phyloP scores from a whole-genome alignment of 2,888 invertebrate genomes.

The Octonoba sinensis region DNA sequence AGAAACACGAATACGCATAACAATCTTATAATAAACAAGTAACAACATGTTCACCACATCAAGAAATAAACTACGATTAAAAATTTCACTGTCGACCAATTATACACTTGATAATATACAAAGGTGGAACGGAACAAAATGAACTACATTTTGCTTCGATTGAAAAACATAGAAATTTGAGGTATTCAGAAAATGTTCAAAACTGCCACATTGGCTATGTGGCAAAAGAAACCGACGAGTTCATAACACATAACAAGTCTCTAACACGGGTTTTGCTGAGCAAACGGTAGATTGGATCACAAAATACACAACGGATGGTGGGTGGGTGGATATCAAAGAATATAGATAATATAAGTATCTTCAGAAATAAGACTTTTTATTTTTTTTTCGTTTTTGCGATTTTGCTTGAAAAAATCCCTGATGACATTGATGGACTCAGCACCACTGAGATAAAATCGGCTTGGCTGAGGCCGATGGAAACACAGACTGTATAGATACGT shows the following conservation, averaged over 20 bases:
- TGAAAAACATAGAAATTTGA: slow-evolving; percentile 59
- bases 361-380: slow-evolving; percentile 25
- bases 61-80: slow-evolving; percentile 56
- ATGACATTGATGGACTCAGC: slow-evolving; percentile 49
- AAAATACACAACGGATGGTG: slow-evolving; percentile 27
- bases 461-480: slow-evolving; percentile 22
- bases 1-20: slow-evolving; percentile 51
- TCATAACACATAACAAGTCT: slow-evolving; percentile 29
- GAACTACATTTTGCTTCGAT: slow-evolving; percentile 49
- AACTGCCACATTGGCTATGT: slow-evolving; percentile 23
- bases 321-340: slow-evolving; percentile 48
- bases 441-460: slow-evolving; percentile 46
- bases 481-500: slow-evolving; percentile 17
- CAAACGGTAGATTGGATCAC: slow-evolving; percentile 57
- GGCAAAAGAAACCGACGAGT: slow-evolving; percentile 48
- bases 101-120: slow-evolving; percentile 57
- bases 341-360: slow-evolving; percentile 34
- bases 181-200: slow-evolving; percentile 53
- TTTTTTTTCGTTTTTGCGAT: slow-evolving; percentile 14
- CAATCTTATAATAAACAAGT: slow-evolving; percentile 55
- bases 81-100: slow-evolving; percentile 27
- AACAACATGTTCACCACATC: slow-evolving; percentile 53
- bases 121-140: slow-evolving; percentile 56
- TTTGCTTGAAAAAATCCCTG: slow-evolving; percentile 57
- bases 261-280: slow-evolving; percentile 38